Conservation (phyloP, 1,140 invertebrate species). For the Ruditapes philippinarum region DNA sequence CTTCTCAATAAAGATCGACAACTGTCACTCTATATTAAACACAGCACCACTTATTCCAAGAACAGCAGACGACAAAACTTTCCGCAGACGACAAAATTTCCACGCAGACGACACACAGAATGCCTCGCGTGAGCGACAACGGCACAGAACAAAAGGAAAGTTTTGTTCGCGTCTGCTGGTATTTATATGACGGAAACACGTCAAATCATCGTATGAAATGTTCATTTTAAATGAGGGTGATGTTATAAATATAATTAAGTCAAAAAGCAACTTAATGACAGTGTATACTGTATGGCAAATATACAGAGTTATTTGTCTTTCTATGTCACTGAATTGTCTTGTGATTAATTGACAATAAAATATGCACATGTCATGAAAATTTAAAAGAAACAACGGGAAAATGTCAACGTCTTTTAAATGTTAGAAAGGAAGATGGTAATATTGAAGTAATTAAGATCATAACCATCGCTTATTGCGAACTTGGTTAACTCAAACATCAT, state of each 20-base stretch:
- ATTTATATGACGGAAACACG: conserved; percentile 24
- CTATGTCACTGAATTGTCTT: too few species aligned
- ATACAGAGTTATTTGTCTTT: neutral
- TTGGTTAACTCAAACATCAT: too few species aligned
- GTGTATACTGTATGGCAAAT: neutral
- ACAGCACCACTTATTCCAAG: neutral
- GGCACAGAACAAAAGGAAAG: conserved; percentile 14
- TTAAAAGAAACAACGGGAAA: too few species aligned
- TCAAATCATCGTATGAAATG: neutral
- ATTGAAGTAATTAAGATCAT: too few species aligned
- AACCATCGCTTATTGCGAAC: too few species aligned
- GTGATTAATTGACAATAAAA: too few species aligned
- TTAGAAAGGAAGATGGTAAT: too few species aligned
- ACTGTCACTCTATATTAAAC: neutral
- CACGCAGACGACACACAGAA: conserved; percentile 30
- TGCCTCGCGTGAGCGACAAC: neutral
- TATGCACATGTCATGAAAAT: too few species aligned
- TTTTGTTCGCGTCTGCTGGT: neutral
- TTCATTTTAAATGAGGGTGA: neutral
- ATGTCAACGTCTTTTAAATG: too few species aligned
- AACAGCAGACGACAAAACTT: neutral
- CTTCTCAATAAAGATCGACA: neutral
- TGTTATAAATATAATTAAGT: neutral
- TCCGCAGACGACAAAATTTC: neutral
- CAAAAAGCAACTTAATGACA: neutral